Evolutionary conservation across 2,888 invertebrate genomes (phyloP), one percentile per base, ranked within the genome.

Genomic region (Caenorhabditis afra): DNA sequence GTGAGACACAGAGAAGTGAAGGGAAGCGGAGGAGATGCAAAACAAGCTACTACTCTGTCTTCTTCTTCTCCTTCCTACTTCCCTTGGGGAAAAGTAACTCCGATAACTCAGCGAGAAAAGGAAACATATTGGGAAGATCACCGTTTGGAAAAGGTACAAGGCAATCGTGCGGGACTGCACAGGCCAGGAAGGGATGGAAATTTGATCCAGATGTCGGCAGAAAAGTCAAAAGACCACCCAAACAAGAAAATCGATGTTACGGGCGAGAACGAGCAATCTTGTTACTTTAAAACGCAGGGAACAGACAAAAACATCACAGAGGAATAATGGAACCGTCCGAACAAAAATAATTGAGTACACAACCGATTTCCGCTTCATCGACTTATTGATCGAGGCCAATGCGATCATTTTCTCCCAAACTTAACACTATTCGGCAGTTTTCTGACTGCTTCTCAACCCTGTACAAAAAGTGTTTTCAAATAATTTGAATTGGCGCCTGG

Each of bases 21-120:
- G 29, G 29, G 12, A 29, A 59, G 49, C 58, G 50, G 23, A 22
- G 22, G n/a, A 23, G 68, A 58, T 68, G 68, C 68, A 68, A 68
- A 68, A 61, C 68, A 68, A 68, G 59, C 68, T 44, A 59, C 67
- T 68, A 39, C 67, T 50, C 37, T 47, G 53, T 12, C 67, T 16
- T 29, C 41, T 45, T 50, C 22, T 29, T 44, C n/a, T n/a, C n/a
- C 23, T 29, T 66, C 23, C 37, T 49, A 12, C 47, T 41, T 39
- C 44, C 52, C 52, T 22, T 10, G 23, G n/a, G 22, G 29, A 3
- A 52, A 4, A 23, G 52, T 22, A 22, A 12, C 5, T 22, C 1
- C 10, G 4, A 52, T 11, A 12, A 14, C 23, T 14, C 4, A 7
- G 23, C n/a, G 29, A 14, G 29, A 23, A 3, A 5, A 14, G 16